Evolutionary conservation across 2,113 vertebrate genomes (phyloP).

Genomic region (Eolophus roseicapilla): DNA sequence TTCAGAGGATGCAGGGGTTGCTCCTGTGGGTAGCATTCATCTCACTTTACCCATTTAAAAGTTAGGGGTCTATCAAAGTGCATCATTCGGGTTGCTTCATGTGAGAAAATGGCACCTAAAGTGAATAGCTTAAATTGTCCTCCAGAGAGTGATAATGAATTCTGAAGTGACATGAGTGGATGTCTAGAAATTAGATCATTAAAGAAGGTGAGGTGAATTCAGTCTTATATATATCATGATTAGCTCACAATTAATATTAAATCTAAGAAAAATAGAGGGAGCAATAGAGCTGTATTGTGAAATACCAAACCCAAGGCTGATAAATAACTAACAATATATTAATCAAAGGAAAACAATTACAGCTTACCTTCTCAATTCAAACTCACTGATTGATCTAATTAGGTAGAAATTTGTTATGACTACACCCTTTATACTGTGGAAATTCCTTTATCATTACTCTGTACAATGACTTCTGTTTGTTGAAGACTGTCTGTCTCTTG

Average conservation of each 20-base stretch:
- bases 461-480: background rate
- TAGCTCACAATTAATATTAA: background rate
- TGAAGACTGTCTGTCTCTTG: background rate
- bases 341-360: background rate
- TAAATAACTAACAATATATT: background rate
- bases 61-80: background rate
- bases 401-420: background rate
- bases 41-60: slow-evolving; percentile 13
- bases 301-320: background rate
- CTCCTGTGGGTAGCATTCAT: background rate
- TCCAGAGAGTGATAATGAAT: slow-evolving; percentile 29
- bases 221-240: background rate
- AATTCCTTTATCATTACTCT: background rate
- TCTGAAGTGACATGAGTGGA: background rate
- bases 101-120: slow-evolving; percentile 22
- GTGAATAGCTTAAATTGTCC: background rate
- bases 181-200: slow-evolving; percentile 5
- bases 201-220: slow-evolving; percentile 1
- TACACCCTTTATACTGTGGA: background rate
- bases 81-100: background rate
- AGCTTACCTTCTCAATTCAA: background rate
- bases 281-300: background rate
- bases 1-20: background rate
- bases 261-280: background rate
- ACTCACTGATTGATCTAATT: background rate